Base-by-base conservation (phyloP, 2,888 invertebrate genomes). In the Steromphala cineraria region DNA sequence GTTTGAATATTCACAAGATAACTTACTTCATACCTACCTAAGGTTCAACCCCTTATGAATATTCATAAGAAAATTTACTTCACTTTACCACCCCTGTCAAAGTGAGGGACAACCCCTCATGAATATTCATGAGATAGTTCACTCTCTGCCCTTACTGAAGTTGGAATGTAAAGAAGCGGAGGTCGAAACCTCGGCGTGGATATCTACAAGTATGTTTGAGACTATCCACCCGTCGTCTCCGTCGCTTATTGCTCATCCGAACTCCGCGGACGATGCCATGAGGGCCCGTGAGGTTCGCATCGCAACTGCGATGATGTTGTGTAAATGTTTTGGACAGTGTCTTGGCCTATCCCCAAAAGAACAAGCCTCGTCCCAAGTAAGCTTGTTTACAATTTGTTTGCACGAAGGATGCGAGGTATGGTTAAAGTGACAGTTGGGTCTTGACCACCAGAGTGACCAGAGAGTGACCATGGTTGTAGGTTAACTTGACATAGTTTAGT, bases 251-350 rank as follows among this genome's bases (percentile, higher is more conserved):
- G 40, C 15, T 17, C 40, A 71, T 36, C 71, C 17, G 3, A 28
- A 19, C 36, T 40, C 28, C 17, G 19, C 8, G 8, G 24, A 24
- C 24, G 36, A 36, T 19, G 40, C 71, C 19, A 36, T 36, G 19
- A 31, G 28, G 40, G 36, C 15, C 17, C 28, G 36, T 0, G 71
- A 71, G 17, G 71, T 36, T 19, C 71, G 71, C 71, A 31, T 71
- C 71, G 71, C 71, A 19, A 46, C 46, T 13, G 71, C 71, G 19
- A 36, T 71, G 40, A 71, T 71, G 71, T 24, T 71, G 40, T 31
- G 71, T 36, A 71, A 71, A 40, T 71, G 71, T 40, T 71, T 71
- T 40, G 71, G 71, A 36, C 40, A 40, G 71, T 71, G 71, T 71
- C 40, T 71, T 17, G 71, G 71, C 4, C 15, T 71, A 40, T 31